Evolutionary conservation across 1,140 invertebrate species (phyloP).

Genomic region (Nephotettix cincticeps): DNA sequence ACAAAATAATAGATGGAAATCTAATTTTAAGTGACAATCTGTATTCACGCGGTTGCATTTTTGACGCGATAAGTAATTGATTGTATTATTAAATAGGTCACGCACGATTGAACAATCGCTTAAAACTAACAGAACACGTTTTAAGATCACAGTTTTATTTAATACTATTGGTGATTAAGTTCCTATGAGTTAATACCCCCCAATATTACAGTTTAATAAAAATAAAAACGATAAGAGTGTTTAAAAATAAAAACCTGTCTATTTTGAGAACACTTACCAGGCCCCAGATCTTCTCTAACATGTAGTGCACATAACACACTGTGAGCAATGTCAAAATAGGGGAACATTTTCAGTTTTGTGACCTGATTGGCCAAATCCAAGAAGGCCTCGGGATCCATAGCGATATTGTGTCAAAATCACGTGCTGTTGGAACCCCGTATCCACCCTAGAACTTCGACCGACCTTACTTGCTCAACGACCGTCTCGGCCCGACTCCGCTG

Average conservation of each 20-base stretch:
- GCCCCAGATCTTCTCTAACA: slow-evolving; percentile 92
- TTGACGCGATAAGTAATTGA: too few relatives aligned
- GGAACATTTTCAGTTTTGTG: slow-evolving; percentile 98
- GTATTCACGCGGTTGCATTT: too few relatives aligned
- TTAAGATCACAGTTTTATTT: too few relatives aligned
- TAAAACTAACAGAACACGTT: too few relatives aligned
- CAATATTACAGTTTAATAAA: too few relatives aligned
- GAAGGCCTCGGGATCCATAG: slow-evolving; percentile 95
- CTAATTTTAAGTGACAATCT: too few relatives aligned
- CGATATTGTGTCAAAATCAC: slow-evolving; percentile 33
- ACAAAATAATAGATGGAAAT: too few relatives aligned
- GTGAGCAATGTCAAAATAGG: slow-evolving; percentile 98
- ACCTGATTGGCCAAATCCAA: slow-evolving; percentile 97
- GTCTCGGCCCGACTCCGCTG: slow-evolving; percentile 7
- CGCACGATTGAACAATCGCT: too few relatives aligned
- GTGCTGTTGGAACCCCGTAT: slow-evolving; percentile 9
- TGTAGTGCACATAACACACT: slow-evolving; percentile 86
- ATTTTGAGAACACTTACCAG: slow-evolving; percentile 60
- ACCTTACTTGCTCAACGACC: not conserved
- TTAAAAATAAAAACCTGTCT: slow-evolving; percentile 3
- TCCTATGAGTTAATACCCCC: too few relatives aligned
- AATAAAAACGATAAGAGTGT: too few relatives aligned
- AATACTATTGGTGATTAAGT: too few relatives aligned
- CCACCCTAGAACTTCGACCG: not conserved
- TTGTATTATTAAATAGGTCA: too few relatives aligned